Percentiles rank a stretch among this genome's conserved stretches.
phyloP scores from a whole-genome alignment of 2,888 invertebrate species.

The Glaucopsyche alexis region DNA sequence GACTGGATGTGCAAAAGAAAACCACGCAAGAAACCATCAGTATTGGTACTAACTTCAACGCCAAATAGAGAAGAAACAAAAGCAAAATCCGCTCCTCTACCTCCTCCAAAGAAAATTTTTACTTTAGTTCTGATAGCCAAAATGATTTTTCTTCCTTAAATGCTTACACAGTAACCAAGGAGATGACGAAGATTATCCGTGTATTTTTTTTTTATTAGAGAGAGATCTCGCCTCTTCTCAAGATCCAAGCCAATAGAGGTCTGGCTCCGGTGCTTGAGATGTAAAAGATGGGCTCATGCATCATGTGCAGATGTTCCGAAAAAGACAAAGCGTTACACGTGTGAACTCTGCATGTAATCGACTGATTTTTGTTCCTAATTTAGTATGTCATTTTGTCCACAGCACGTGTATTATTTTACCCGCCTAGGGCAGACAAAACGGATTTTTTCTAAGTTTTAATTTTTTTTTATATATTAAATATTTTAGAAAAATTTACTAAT shows the following conservation, averaged over 20 bases:
- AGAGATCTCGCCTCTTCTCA: constrained; percentile 37
- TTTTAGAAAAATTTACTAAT: too few relatives aligned
- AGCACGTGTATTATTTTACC: not conserved
- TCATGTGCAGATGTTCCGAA: not conserved
- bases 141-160: too few relatives aligned
- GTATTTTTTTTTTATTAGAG: too few relatives aligned
- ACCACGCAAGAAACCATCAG: constrained; percentile 38
- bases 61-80: constrained; percentile 41
- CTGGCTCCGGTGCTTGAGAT: too few relatives aligned
- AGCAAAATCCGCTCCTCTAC: constrained; percentile 40
- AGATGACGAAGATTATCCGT: constrained; percentile 39
- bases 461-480: too few relatives aligned
- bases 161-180: too few relatives aligned
- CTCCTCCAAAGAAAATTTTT: constrained; percentile 35
- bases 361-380: not conserved
- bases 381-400: not conserved
- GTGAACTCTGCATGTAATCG: not conserved
- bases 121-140: too few relatives aligned
- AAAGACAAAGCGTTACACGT: not conserved
- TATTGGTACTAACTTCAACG: constrained; percentile 40
- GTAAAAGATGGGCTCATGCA: too few relatives aligned
- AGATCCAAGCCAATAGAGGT: too few relatives aligned
- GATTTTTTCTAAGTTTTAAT: too few relatives aligned
- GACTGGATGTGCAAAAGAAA: constrained; percentile 43
- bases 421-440: too few relatives aligned